phyloP scores from a whole-genome alignment of 2,888 invertebrate species.

The Leistus spinibarbis region DNA sequence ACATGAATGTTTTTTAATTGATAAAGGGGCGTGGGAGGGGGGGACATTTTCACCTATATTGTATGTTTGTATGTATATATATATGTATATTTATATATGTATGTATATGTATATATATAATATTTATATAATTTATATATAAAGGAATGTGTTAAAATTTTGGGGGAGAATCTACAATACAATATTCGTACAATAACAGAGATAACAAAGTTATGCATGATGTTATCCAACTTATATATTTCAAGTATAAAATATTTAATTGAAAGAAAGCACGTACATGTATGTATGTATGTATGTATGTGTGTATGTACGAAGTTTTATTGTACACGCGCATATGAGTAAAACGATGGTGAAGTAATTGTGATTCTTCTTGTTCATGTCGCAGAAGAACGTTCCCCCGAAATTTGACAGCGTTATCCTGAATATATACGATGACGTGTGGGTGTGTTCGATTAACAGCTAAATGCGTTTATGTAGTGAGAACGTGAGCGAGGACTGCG shows the following conservation, averaged over 20 bases:
- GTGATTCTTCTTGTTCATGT: neutral
- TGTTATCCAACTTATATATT: conserved; percentile 15
- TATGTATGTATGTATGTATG: neutral
- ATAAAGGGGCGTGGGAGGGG: conserved; percentile 27
- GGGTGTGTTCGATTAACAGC: conserved; percentile 21
- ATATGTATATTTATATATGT: conserved; percentile 23
- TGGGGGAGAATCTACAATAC: conserved; percentile 10
- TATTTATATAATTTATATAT: conserved; percentile 31
- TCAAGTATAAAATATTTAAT: conserved; percentile 25
- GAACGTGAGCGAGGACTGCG: conserved; percentile 55
- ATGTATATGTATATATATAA: conserved; percentile 25
- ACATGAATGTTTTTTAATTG: conserved; percentile 34
- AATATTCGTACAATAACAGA: neutral
- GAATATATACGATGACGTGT: conserved; percentile 33
- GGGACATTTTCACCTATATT: conserved; percentile 36
- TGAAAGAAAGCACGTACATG: conserved; percentile 24
- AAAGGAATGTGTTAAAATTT: conserved; percentile 20
- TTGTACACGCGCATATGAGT: neutral
- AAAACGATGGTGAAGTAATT: neutral
- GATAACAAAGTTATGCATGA: neutral
- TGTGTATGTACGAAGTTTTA: neutral
- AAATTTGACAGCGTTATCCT: conserved; percentile 19
- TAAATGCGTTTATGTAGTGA: conserved; percentile 50
- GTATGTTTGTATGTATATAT: conserved; percentile 32
- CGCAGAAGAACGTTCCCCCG: conserved; percentile 11